Base-by-base conservation (phyloP, 2,113 vertebrate genomes). In the Turdus rufiventris region DNA sequence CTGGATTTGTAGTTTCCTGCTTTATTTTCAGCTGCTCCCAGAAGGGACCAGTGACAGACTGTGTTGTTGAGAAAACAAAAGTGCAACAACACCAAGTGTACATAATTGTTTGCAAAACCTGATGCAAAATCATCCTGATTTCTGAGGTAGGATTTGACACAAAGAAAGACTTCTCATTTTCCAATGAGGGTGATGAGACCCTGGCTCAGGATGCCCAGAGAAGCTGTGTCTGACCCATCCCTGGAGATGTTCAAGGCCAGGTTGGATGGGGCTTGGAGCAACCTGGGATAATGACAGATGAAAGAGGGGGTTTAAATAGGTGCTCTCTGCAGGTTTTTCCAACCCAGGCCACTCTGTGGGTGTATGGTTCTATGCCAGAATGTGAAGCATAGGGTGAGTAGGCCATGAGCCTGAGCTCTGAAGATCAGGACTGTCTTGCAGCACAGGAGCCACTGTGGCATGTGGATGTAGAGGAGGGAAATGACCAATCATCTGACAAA, bases 101-200 rank as follows among this genome's bases (percentile, higher is more conserved):
- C 26, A 45, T 45, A 85, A 36, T 50, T 26, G 14, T 34, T 60
- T 74, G 38, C 9, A 42, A 75, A 91, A 50, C n/a, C 15, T 72
- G 63, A 13, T 53, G 54, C 9, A 76, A n/a, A 53, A n/a, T 74
- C 19, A 24, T 61, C 29, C 63, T 67, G 48, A 47, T 78, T 92
- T 78, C 38, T 89, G 75, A 75, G 51, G 36, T 28, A 84, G 40
- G 23, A 14, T 7, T 77, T 50, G 12, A 28, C 7, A 3, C 56
- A 15, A 72, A 56, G 77, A 74, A 75, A 4, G 61, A 28, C 4
- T 78, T 63, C 13, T n/a, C 9, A 28, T 58, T 77, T 85, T 63
- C 29, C 1, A 0, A 0, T 45, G 79, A 43, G 31, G 3, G 12
- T 71, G 23, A 0, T 19, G 67, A 86, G 53, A 4, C 25, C 7